These are phyloP conservation scores for Malurus leucopterus DNA, from an alignment of 2,797 vertebrate genomes.

Conservation along the genomic window DNA sequence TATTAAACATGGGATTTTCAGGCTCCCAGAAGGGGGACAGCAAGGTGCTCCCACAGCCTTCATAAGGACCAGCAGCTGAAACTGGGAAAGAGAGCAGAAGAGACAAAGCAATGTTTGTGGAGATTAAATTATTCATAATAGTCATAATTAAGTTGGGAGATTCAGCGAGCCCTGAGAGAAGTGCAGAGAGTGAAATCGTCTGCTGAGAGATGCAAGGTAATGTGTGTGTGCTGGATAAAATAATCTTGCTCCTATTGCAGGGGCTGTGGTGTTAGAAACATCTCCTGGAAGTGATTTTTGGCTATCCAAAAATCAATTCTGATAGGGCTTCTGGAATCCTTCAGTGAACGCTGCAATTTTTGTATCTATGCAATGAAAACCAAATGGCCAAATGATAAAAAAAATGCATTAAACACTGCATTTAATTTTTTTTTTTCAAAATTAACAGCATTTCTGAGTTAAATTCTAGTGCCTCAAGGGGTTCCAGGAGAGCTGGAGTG, in stretches of 20 bases:
- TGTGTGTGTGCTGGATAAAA: neutral
- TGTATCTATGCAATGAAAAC: neutral
- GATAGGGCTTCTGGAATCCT: neutral
- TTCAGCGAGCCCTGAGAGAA: neutral
- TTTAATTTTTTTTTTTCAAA: rapidly evolving
- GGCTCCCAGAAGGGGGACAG: neutral
- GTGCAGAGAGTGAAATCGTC: neutral
- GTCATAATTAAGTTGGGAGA: neutral
- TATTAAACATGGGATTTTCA: neutral
- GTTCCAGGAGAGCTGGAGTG: neutral
- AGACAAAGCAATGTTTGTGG: neutral
- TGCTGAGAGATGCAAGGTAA: neutral
- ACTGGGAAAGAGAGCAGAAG: neutral
- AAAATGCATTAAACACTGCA: neutral
- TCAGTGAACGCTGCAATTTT: neutral
- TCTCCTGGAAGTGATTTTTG: neutral
- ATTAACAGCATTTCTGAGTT: neutral
- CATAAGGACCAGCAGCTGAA: neutral
- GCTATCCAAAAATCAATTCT: neutral
- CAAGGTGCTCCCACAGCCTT: neutral
- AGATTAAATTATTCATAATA: neutral
- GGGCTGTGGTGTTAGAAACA: neutral
- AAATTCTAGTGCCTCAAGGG: neutral
- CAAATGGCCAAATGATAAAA: neutral
- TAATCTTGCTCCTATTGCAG: neutral